phyloP scores from a whole-genome alignment of 1,140 invertebrate species.

The Calliphora vicina region DNA sequence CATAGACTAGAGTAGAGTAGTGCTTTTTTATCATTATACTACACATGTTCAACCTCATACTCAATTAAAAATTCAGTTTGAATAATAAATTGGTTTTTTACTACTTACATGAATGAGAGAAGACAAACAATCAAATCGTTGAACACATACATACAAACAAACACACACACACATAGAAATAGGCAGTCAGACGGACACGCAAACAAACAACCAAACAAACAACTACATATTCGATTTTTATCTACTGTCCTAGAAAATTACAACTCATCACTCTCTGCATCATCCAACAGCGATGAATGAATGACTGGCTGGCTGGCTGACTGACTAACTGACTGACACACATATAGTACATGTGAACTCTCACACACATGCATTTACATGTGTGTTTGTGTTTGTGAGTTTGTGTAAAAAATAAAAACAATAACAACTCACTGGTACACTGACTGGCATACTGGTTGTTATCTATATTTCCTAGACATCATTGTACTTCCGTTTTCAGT shows the following conservation, averaged over 20 bases:
- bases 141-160: not conserved
- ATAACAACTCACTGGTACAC: not conserved
- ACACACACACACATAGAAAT: not conserved
- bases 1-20: not conserved
- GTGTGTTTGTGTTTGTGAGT: not conserved
- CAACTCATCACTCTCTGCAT: constrained; percentile 3
- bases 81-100: constrained; percentile 31
- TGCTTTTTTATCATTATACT: too few relatives aligned
- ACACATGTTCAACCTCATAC: constrained; percentile 9
- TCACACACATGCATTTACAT: not conserved
- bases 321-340: not conserved
- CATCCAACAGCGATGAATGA: not conserved
- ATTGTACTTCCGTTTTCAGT: not conserved
- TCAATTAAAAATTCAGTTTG: constrained; percentile 34
- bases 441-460: not conserved
- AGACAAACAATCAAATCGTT: not conserved
- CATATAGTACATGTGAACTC: not conserved
- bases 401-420: too few relatives aligned
- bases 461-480: not conserved
- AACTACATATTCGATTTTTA: not conserved
- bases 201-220: not conserved
- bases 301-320: too few relatives aligned
- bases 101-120: not conserved
- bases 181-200: not conserved
- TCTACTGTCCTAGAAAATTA: constrained; percentile 32